Base-by-base conservation (phyloP, 2,888 invertebrate species). In the Spodoptera picta region DNA sequence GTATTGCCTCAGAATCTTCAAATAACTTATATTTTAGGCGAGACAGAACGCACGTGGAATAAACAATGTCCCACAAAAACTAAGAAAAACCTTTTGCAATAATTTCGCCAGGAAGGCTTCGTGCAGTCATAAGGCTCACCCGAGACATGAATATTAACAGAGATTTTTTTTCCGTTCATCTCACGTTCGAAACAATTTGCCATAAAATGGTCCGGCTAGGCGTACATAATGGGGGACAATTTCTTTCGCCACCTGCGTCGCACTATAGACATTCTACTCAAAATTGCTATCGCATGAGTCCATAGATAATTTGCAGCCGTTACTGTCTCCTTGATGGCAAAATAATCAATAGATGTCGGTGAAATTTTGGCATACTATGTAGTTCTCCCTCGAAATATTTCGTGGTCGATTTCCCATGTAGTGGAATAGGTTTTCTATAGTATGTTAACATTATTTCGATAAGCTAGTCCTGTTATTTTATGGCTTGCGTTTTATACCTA, bases 211-310 rank as follows among this genome's bases (percentile, higher is more conserved):
- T 86, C 86, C 88, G 83, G 85, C 85, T 87, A 83, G 83, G 86
- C 87, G 87, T 81, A 87, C 82, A 83, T 91, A 92, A 92, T 90
- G 87, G 90, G 83, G 82, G 87, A 89, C 92, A 89, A 91, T 92
- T 91, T 89, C 89, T 87, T 89, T 85, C 81, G 83, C 86, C 92
- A 92, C 92, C 92, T 92, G 92, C 85, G 88, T 82, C 88, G 55
- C 62, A 51, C 67, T 74, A 75, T 81, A 75, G 76, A 70, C 59
- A 57, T 65, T 77, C 63, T 77, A 75, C 62, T 69, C 53, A 59
- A 75, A 77, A 79, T 80, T 76, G 68, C 77, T 73, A 78, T 80
- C 77, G 78, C 77, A 79, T 74, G 79, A 64, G 78, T 67, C 80
- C 73, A 66, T 72, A 66, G 73, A 81, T 81, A 79, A 83, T 81